Percentiles rank a stretch among this genome's conserved stretches.
These are phyloP conservation scores for Hydractinia symbiolongicarpus DNA, from an alignment of 30 jellyfish, hydroid and myxozoan genomes.

Conservation along the genomic window DNA sequence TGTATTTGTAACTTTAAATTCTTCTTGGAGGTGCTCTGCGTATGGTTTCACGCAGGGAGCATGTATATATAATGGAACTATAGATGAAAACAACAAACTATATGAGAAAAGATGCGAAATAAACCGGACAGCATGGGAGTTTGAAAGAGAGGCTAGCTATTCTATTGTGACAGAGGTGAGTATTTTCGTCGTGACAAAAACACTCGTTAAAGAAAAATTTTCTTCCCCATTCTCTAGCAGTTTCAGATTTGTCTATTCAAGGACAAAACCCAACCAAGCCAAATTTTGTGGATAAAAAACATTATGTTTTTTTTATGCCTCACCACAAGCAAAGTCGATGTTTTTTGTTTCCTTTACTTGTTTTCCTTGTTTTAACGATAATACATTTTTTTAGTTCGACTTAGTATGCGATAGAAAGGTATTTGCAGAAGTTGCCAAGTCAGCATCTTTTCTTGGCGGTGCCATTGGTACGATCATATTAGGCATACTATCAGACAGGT, in stretches of 20 bases:
- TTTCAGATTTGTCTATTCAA: too few species aligned
- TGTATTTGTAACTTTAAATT: not conserved
- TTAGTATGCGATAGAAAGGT: too few species aligned
- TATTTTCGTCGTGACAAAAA: not conserved
- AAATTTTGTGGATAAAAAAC: too few species aligned
- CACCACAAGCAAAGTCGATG: too few species aligned
- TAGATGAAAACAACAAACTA: constrained; percentile 1
- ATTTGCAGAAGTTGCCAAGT: too few species aligned
- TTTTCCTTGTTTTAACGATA: too few species aligned
- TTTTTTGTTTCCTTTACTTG: too few species aligned
- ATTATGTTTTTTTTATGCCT: too few species aligned
- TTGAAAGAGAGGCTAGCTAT: constrained; percentile 37
- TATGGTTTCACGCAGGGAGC: not conserved
- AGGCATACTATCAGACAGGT: constrained; percentile 1
- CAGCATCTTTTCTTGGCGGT: not conserved
- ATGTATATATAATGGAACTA: not conserved
- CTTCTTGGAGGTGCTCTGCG: not conserved
- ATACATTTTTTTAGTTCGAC: too few species aligned
- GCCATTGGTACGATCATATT: not conserved
- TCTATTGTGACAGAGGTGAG: constrained; percentile 85
- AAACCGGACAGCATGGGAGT: constrained; percentile 74
- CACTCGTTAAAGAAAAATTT: too few species aligned
- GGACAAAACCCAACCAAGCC: too few species aligned
- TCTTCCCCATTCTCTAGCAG: too few species aligned
- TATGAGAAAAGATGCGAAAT: constrained; percentile 47